phyloP scores from a whole-genome alignment of 2,113 vertebrate species.

The Saguinus imperator region DNA sequence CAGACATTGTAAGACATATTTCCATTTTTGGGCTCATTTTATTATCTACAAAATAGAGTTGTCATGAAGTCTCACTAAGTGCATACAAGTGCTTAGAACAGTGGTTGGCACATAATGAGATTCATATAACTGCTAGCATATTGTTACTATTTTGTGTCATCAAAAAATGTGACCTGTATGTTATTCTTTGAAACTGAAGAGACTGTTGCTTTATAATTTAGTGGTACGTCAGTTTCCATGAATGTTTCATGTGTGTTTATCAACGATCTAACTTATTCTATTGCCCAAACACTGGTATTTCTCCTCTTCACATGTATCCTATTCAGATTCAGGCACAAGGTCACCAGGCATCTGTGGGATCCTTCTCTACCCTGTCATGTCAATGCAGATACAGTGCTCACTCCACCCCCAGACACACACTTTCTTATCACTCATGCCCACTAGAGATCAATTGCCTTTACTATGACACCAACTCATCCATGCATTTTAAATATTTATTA shows the following conservation, averaged over 20 bases:
- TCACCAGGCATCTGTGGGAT: neutral
- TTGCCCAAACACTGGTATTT: neutral
- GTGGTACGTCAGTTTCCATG: neutral
- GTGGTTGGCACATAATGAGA: neutral
- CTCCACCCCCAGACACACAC: neutral
- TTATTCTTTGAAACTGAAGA: neutral
- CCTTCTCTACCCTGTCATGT: neutral
- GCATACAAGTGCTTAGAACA: neutral
- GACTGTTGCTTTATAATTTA: neutral
- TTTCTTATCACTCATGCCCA: neutral
- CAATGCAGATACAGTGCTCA: neutral
- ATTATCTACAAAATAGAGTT: neutral
- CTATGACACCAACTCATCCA: neutral
- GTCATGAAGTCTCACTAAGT: neutral
- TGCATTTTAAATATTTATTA: neutral
- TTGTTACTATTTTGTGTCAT: neutral
- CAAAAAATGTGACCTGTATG: neutral
- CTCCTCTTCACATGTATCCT: rapidly evolving
- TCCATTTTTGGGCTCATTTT: neutral
- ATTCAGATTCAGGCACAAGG: neutral
- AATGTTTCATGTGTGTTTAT: neutral
- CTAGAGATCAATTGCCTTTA: neutral
- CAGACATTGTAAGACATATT: neutral
- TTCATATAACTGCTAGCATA: neutral
- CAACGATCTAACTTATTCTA: neutral